Conservation (phyloP, 2,888 invertebrate genomes). For the Abscondita cerata region DNA sequence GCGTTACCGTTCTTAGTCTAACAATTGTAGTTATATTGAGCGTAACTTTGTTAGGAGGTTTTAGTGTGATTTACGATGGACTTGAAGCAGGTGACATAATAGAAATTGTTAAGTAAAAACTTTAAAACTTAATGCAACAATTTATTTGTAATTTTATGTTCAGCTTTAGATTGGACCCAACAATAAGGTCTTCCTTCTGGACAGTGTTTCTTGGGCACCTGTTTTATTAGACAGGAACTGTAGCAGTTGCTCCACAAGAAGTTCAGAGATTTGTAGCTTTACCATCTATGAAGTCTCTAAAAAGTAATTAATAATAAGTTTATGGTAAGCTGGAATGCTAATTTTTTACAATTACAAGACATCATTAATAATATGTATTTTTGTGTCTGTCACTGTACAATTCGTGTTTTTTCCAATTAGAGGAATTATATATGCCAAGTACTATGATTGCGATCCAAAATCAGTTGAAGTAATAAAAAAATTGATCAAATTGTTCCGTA, state of each 20-base stretch:
- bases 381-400: neutral
- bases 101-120: too few species aligned
- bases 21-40: too few species aligned
- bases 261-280: slow-evolving; percentile 67
- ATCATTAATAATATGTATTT: neutral
- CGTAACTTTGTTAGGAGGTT: too few species aligned
- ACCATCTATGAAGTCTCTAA: slow-evolving; percentile 63
- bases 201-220: slow-evolving; percentile 64
- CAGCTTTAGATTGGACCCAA: too few species aligned
- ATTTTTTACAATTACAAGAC: too few species aligned
- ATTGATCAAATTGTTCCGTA: slow-evolving; percentile 67
- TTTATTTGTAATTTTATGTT: too few species aligned
- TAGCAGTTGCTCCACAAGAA: slow-evolving; percentile 65
- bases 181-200: slow-evolving; percentile 67
- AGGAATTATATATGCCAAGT: slow-evolving; percentile 67
- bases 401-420: slow-evolving; percentile 55
- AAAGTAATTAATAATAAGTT: slow-evolving; percentile 46
- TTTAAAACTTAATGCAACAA: too few species aligned
- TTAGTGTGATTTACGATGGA: too few species aligned
- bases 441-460: slow-evolving; percentile 69
- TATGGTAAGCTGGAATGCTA: too few species aligned
- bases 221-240: slow-evolving; percentile 63
- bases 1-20: too few species aligned
- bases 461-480: slow-evolving; percentile 63
- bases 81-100: too few species aligned